Evolutionary conservation across 2,888 invertebrate species (phyloP).

Genomic region (Drosophila putrida): DNA sequence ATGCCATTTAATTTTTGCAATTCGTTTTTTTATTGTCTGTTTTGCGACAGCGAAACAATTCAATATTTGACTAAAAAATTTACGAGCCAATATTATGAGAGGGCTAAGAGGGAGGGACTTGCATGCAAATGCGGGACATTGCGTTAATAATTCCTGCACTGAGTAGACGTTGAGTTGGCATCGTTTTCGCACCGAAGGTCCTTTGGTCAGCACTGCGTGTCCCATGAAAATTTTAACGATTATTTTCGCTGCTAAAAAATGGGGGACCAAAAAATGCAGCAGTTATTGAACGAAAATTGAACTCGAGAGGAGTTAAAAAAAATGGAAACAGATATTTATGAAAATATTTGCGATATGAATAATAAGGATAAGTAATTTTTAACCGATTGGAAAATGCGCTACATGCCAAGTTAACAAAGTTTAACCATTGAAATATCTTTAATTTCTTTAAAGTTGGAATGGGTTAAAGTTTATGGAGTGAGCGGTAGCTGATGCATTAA

Average conservation of each 20-base stretch:
- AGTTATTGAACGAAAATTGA: constrained; percentile 28
- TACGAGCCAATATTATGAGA: constrained; percentile 24
- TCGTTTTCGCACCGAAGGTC: constrained; percentile 8
- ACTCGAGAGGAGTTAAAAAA: constrained; percentile 6
- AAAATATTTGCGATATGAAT: constrained; percentile 32
- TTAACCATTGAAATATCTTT: background rate
- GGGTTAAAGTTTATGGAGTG: no score
- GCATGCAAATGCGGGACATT: constrained; percentile 65
- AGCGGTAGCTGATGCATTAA: constrained; percentile 14
- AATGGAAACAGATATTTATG: constrained; percentile 37
- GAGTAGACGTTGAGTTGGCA: constrained; percentile 70
- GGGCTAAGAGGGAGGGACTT: constrained; percentile 2
- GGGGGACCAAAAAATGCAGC: constrained; percentile 40
- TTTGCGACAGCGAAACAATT: constrained; percentile 32
- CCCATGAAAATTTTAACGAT: constrained; percentile 56
- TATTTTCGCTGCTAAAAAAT: constrained; percentile 40
- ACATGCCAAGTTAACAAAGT: background rate
- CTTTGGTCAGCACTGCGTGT: constrained; percentile 22
- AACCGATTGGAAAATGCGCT: constrained; percentile 19
- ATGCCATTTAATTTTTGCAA: constrained; percentile 4
- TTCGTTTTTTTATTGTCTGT: background rate
- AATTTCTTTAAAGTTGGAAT: background rate
- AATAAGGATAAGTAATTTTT: constrained; percentile 9
- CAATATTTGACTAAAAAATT: constrained; percentile 69
- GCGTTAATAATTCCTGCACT: constrained; percentile 71